Evolutionary conservation across 1,140 invertebrate species (phyloP).

Genomic region (Tachypleus tridentatus): DNA sequence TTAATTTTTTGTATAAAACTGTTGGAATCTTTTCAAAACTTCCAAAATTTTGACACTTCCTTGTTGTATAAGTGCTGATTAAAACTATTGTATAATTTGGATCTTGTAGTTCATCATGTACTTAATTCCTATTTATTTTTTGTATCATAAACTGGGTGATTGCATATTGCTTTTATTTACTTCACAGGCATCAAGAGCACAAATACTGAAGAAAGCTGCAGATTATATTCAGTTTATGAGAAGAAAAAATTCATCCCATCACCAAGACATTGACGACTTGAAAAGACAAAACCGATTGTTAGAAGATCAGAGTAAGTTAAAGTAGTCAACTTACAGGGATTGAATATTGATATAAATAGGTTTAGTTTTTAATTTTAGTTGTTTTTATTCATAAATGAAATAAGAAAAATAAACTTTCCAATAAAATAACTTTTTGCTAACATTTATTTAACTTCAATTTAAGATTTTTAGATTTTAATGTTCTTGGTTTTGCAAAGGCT

Average conservation of each 20-base stretch:
- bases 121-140: no score
- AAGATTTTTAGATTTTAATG: neutral
- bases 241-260: constrained; percentile 78
- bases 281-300: constrained; percentile 77
- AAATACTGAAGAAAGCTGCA: constrained; percentile 94
- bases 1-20: no score
- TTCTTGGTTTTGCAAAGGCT: neutral
- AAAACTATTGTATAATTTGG: no score
- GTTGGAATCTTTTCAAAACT: no score
- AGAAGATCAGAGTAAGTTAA: constrained; percentile 72
- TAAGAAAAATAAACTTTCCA: neutral
- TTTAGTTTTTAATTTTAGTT: neutral
- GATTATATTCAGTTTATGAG: constrained; percentile 95
- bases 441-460: constrained; percentile 3
- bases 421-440: neutral
- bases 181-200: constrained; percentile 79
- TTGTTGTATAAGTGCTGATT: no score
- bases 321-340: constrained; percentile 7
- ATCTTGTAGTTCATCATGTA: no score
- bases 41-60: no score
- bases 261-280: constrained; percentile 90
- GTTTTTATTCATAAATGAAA: neutral
- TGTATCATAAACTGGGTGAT: no score
- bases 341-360: constrained; percentile 12
- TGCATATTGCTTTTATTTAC: neutral